phyloP scores from a whole-genome alignment of 2,113 vertebrate genomes.

The Diglossa brunneiventris region DNA sequence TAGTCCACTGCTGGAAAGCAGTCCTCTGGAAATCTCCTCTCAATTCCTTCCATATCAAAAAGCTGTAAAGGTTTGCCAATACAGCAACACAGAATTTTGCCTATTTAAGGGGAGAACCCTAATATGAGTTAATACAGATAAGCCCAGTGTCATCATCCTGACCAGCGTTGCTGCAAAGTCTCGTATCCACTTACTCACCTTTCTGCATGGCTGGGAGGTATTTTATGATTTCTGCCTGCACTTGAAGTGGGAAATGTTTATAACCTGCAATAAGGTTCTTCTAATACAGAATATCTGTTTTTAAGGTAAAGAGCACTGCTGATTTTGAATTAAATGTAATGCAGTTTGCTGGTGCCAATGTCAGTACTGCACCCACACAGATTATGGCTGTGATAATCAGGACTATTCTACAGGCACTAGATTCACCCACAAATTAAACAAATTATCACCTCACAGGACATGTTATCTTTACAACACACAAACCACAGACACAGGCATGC shows the following conservation, averaged over 20 bases:
- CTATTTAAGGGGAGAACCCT: background rate
- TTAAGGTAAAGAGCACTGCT: background rate
- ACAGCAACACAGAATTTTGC: background rate
- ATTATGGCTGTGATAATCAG: background rate
- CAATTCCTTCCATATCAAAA: background rate
- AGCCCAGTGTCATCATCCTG: background rate
- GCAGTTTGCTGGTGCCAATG: background rate
- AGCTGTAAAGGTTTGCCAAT: background rate
- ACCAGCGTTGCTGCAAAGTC: background rate
- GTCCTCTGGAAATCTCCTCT: background rate
- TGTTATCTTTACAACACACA: background rate
- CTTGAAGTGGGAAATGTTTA: background rate
- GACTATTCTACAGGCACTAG: background rate
- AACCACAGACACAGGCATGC: background rate
- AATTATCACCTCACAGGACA: background rate
- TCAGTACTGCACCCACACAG: background rate
- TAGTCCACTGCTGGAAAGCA: background rate
- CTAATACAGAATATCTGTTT: background rate
- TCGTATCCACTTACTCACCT: fast-evolving
- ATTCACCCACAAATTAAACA: background rate
- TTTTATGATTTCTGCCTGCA: background rate
- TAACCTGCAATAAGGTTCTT: background rate
- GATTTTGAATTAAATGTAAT: background rate
- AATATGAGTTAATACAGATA: background rate
- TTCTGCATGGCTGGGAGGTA: background rate